phyloP scores from a whole-genome alignment of 1,140 invertebrate genomes.

The Laodelphax striatellus region DNA sequence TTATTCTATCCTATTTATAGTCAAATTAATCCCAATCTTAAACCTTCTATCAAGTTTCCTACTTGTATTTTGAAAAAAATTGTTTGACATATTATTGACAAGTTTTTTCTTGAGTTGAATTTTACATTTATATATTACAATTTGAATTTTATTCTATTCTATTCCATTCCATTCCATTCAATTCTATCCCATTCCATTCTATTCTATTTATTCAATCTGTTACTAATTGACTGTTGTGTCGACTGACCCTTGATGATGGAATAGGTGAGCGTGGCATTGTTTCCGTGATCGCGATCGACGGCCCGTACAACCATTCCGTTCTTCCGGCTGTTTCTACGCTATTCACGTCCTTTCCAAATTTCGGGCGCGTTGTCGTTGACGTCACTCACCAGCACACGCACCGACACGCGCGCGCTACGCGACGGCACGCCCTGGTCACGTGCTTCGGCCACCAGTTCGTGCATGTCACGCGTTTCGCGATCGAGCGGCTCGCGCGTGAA shows the following conservation, averaged over 20 bases:
- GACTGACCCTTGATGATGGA: slow-evolving; percentile 60
- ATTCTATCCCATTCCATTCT: no score
- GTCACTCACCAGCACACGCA: slow-evolving; percentile 65
- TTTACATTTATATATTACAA: no score
- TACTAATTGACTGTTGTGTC: no score
- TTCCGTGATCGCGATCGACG: slow-evolving; percentile 72
- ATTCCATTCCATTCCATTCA: no score
- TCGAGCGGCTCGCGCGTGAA: slow-evolving; percentile 70
- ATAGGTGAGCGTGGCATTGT: slow-evolving; percentile 81
- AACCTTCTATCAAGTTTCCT: no score
- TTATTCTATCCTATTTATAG: no score
- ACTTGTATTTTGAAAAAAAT: no score
- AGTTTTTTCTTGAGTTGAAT: no score
- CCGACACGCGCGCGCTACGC: slow-evolving; percentile 54
- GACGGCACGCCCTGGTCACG: slow-evolving; percentile 72
- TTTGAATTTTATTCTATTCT: no score
- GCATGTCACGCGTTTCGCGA: slow-evolving; percentile 60
- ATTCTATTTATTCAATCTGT: no score
- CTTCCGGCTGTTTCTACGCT: slow-evolving; percentile 80
- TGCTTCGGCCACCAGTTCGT: slow-evolving; percentile 75
- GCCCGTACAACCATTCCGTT: slow-evolving; percentile 74
- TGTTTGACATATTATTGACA: no score
- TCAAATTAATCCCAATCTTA: no score
- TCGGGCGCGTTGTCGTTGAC: slow-evolving; percentile 85
- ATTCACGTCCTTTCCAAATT: slow-evolving; percentile 76